Evolutionary conservation across 2,888 invertebrate species (phyloP), one percentile per base, ranked within the genome.

Genomic region (Drosophila mettleri): DNA sequence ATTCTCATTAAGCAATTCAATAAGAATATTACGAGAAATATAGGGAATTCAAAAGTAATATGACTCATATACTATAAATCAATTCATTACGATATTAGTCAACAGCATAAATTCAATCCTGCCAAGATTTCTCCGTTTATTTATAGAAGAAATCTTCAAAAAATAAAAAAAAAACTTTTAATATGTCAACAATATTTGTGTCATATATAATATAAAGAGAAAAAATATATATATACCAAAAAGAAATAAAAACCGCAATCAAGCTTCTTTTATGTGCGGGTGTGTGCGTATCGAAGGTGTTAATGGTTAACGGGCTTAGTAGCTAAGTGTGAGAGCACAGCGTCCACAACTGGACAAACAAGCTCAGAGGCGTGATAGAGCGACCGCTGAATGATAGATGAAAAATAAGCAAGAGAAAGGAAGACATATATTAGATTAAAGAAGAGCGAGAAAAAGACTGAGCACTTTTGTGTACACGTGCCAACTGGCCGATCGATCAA

Each of bases 251-350:
- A 74, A 51, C 49, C 74, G 41, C 64, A 60, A 63, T 69, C 69
- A 18, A 58, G 63, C 51, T 54, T 61, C 62, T 58, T 53, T 67
- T 9, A 18, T 68, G 46, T 57, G 46, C 22, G 20, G 36, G 59
- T 34, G 48, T 59, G 41, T 60, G 64, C 24, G 29, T 45, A 49
- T 39, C 24, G 38, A 68, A 83, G 78, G 82, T 83, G 82, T 74
- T 83, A 83, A 86, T 86, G 57, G 48, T 38, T 75, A 53, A 74
- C 48, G 73, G 78, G 63, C 69, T 73, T 64, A 73, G 80, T 78
- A 80, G 69, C 76, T 46, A 58, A 83, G 67, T 69, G 66, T 67
- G 80, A 69, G 46, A n/a, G 6, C 16, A 29, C 14, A 29, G 34
- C 60, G 75, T 70, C 74, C 62, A 60, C 63, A 65, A 74, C 63